Base-by-base conservation (phyloP, 2,797 vertebrate genomes). In the Clamator glandarius region DNA sequence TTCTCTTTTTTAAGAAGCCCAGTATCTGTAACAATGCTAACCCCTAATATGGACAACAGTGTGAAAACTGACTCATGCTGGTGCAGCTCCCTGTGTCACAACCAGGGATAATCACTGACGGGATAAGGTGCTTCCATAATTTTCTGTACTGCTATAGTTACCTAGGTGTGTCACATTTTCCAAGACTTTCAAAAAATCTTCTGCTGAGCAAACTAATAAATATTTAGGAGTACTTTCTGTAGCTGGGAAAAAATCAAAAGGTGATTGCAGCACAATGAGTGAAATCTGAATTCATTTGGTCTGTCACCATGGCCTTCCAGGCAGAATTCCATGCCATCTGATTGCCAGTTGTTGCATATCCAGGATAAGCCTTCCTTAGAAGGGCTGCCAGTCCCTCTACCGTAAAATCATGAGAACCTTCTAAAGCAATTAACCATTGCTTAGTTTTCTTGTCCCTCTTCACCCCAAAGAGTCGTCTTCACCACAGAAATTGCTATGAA, bases 181-280 rank as follows among this genome's bases (percentile, higher is more conserved):
- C 33, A 82, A 79, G 18, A 50, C 8, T 84, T 86, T 91, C 73
- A 57, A 31, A n/a, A 5, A 72, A 92, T 13, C 17, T 81, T 68
- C 42, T 73, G 44, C 44, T 52, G 33, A 87, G 31, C 29, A 92
- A 90, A 46, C 48, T 15, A 89, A 75, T 89, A 87, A 84, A 89
- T 66, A 90, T 67, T 91, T 90, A 91, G 79, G 41, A 87, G 80
- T n/a, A 77, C 15, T 69, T 91, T 80, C 59, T 77, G 57, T 52
- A 92, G 33, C 44, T 12, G 19, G 46, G 59, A 51, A n/a, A 79
- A 62, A 79, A 35, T 28, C 2, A 44, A 64, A 66, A 87, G 78
- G 15, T 51, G 59, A 59, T 54, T 78, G 33, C 42, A 61, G 16
- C 63, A 74, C 6, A 1, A 25, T 35, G 42, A 74, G 13, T 26